Percentiles rank a stretch among this genome's conserved stretches.
Evolutionary conservation across 2,113 vertebrate genomes (phyloP).

Genomic region (Callochromis pleurospilus): DNA sequence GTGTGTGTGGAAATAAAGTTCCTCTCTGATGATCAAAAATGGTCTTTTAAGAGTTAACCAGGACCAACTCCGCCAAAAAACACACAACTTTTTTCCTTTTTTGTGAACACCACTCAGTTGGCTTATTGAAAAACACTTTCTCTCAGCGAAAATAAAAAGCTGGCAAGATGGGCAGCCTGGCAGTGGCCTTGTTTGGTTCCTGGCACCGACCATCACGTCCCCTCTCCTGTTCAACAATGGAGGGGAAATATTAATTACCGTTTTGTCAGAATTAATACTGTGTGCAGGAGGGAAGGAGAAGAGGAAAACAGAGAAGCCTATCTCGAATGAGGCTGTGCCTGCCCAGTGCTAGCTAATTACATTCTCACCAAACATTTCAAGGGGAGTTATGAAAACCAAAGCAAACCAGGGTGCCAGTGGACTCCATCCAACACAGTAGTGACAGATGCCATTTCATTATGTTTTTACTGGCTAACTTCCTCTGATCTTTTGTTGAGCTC

Average conservation of each 20-base stretch:
- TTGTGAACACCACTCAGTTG: background rate
- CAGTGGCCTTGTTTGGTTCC: constrained; percentile 41
- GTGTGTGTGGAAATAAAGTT: background rate
- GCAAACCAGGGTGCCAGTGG: constrained; percentile 27
- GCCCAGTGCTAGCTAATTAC: constrained; percentile 60
- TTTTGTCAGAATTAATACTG: constrained; percentile 61
- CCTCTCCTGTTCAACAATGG: constrained; percentile 48
- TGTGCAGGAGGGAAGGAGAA: constrained; percentile 30
- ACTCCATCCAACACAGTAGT: background rate
- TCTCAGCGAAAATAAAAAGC: constrained; percentile 22
- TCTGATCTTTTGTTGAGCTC: constrained; percentile 26
- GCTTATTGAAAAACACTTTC: constrained; percentile 17
- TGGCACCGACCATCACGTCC: background rate
- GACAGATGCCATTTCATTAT: constrained; percentile 34
- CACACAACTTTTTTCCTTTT: background rate
- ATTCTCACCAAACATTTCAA: constrained; percentile 52
- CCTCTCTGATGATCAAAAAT: background rate
- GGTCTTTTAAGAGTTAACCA: background rate
- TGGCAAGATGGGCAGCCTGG: constrained; percentile 33
- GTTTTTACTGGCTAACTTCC: constrained; percentile 6
- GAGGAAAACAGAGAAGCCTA: constrained; percentile 23
- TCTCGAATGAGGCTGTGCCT: constrained; percentile 39
- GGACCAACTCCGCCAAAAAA: background rate
- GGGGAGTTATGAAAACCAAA: constrained; percentile 24
- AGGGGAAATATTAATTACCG: constrained; percentile 67